phyloP scores from a whole-genome alignment of 2,113 vertebrate species.

The Egretta garzetta region DNA sequence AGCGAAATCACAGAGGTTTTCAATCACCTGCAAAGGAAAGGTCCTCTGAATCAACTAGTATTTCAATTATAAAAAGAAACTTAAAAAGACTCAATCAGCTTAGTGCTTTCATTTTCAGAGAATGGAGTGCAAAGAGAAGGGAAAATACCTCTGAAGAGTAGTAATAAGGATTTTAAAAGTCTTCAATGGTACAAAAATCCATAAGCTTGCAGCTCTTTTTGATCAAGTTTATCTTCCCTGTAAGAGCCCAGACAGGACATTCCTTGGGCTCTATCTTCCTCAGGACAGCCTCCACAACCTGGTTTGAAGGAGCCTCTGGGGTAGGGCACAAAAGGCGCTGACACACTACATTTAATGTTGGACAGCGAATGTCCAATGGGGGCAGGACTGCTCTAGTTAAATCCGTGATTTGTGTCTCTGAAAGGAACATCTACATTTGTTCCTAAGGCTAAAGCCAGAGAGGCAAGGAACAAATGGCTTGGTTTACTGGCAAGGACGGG shows the following conservation, averaged over 20 bases:
- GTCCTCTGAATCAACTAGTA: neutral
- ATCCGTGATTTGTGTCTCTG: neutral
- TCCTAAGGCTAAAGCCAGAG: neutral
- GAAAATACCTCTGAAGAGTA: neutral
- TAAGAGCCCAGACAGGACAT: neutral
- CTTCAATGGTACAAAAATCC: neutral
- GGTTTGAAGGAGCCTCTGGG: neutral
- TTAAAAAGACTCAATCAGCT: neutral
- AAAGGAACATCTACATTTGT: neutral
- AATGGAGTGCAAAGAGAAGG: neutral
- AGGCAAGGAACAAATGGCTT: neutral
- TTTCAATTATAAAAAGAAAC: neutral
- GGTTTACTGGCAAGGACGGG: neutral
- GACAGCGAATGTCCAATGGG: fast-evolving
- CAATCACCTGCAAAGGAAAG: neutral
- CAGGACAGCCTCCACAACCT: neutral
- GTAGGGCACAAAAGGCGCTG: neutral
- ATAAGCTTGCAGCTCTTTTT: neutral
- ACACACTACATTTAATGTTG: too few species aligned
- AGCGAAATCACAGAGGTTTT: neutral
- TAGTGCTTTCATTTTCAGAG: neutral
- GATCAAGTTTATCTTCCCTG: neutral
- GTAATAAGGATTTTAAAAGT: neutral
- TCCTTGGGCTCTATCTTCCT: neutral
- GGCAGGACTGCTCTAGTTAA: neutral